phyloP scores from a whole-genome alignment of 2,888 invertebrate species.

The Podotricha telesiphe region DNA sequence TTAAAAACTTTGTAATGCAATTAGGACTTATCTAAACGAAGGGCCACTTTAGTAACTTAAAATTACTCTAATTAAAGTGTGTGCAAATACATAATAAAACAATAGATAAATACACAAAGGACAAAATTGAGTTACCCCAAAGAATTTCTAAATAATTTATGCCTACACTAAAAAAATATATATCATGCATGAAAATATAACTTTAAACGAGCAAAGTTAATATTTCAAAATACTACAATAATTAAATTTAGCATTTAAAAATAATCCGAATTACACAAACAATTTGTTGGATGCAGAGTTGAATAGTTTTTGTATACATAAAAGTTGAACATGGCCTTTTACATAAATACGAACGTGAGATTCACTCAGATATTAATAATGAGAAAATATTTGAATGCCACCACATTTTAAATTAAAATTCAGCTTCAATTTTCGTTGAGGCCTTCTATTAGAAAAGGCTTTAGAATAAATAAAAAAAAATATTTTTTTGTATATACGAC shows the following conservation, averaged over 20 bases:
- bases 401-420: slow-evolving; percentile 7
- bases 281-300: slow-evolving; percentile 25
- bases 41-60: too few species aligned
- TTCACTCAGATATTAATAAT: slow-evolving; percentile 15
- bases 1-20: too few species aligned
- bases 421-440: not conserved
- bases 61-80: too few species aligned
- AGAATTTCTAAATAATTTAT: too few species aligned
- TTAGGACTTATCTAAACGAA: too few species aligned
- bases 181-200: not conserved
- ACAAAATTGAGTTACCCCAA: too few species aligned
- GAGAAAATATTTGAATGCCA: not conserved
- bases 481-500: too few species aligned
- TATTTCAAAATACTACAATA: slow-evolving; percentile 14
- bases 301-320: slow-evolving; percentile 27
- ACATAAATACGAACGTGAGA: slow-evolving; percentile 16
- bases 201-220: not conserved
- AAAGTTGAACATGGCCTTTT: slow-evolving; percentile 24
- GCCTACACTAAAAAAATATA: too few species aligned
- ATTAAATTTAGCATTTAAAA: slow-evolving; percentile 26
- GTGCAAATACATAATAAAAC: too few species aligned
- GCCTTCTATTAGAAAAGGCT: slow-evolving; percentile 5
- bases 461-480: not conserved
- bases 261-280: slow-evolving; percentile 26
- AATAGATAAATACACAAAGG: too few species aligned